phyloP scores from a whole-genome alignment of 2,888 invertebrate species.

The Thymelicus acteon region DNA sequence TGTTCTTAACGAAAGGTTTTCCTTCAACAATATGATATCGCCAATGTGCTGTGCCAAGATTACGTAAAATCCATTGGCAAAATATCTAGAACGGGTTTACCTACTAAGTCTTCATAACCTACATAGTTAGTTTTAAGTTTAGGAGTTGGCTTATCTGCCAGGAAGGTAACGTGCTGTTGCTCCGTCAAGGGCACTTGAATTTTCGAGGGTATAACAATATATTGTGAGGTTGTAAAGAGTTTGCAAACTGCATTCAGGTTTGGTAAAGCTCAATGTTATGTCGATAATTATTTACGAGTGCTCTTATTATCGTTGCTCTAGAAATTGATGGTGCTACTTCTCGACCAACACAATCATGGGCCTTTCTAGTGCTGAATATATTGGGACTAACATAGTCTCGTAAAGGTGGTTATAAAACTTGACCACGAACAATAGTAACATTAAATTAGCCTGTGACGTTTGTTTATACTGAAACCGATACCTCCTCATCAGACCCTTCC shows the following conservation, averaged over 20 bases:
- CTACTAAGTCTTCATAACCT: slow-evolving; percentile 33
- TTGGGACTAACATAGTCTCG: no score
- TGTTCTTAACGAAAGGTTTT: slow-evolving; percentile 14
- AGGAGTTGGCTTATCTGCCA: slow-evolving; percentile 28
- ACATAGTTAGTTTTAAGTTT: slow-evolving; percentile 23
- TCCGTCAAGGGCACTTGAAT: slow-evolving; percentile 16
- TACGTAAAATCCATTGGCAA: slow-evolving; percentile 30
- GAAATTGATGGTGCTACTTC: no score
- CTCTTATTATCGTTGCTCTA: no score
- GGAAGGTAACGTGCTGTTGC: slow-evolving; percentile 27
- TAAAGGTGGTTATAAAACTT: no score
- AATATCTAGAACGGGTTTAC: slow-evolving; percentile 31
- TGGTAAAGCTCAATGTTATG: no score
- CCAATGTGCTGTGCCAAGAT: slow-evolving; percentile 34
- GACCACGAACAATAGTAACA: no score
- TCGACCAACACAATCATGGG: no score
- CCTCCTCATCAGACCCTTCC: no score
- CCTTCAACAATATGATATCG: slow-evolving; percentile 10
- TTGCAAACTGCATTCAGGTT: not conserved
- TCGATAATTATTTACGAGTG: no score
- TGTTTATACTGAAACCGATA: no score
- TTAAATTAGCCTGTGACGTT: no score
- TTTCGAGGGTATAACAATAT: slow-evolving; percentile 17
- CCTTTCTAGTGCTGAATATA: no score
- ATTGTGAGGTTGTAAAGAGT: slow-evolving; percentile 13